Evolutionary conservation across 2,888 invertebrate genomes (phyloP).

Genomic region (Xanthorhoe designata): DNA sequence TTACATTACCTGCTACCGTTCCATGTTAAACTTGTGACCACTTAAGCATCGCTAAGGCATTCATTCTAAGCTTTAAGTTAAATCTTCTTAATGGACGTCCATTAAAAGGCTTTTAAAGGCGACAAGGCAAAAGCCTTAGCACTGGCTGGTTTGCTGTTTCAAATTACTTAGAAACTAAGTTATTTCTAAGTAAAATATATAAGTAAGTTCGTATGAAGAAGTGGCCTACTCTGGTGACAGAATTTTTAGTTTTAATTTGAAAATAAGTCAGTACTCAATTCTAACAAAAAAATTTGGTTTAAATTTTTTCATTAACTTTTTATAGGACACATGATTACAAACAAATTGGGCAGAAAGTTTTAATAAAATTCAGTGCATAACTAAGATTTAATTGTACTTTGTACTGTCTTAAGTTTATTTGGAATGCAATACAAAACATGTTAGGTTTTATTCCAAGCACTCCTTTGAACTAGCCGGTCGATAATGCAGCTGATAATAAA

Average conservation of each 20-base stretch:
- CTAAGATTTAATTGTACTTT: neutral
- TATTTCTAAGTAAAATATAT: slow-evolving; percentile 16
- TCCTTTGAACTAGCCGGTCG: slow-evolving; percentile 25
- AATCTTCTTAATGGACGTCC: slow-evolving; percentile 29
- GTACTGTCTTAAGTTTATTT: neutral
- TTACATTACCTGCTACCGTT: slow-evolving; percentile 1
- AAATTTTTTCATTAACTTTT: too few relatives aligned
- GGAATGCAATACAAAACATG: neutral
- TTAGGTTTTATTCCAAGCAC: slow-evolving; percentile 8
- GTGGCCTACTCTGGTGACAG: too few relatives aligned
- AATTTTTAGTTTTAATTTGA: neutral
- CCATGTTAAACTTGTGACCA: slow-evolving; percentile 19
- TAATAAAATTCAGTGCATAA: too few relatives aligned
- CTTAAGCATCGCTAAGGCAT: slow-evolving; percentile 16
- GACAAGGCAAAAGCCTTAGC: slow-evolving; percentile 28
- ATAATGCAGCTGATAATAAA: slow-evolving; percentile 49
- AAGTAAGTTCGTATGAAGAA: too few relatives aligned
- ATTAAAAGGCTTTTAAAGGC: slow-evolving; percentile 41
- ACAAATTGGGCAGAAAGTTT: too few relatives aligned
- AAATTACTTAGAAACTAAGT: slow-evolving; percentile 19
- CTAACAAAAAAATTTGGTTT: too few relatives aligned
- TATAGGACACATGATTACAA: too few relatives aligned
- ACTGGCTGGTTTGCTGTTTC: slow-evolving; percentile 20
- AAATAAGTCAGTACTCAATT: too few relatives aligned
- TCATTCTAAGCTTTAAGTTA: slow-evolving; percentile 25